Percentiles rank a stretch among this genome's conserved stretches.
Evolutionary conservation across 2,113 vertebrate species (phyloP).

Genomic region (Willisornis vidua): DNA sequence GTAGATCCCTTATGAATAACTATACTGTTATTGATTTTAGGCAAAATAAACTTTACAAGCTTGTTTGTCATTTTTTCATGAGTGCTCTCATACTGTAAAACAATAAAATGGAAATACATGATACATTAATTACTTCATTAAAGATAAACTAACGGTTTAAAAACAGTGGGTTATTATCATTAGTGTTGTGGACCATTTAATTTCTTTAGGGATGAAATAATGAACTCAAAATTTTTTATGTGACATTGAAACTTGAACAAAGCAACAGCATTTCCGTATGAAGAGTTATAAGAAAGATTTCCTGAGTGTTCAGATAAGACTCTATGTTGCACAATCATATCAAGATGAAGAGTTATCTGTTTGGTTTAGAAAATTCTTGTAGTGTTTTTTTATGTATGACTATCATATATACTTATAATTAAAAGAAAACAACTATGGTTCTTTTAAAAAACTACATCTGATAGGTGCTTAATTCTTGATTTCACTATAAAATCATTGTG

Average conservation of each 20-base stretch:
- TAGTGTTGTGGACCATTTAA: neutral
- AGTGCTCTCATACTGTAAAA: neutral
- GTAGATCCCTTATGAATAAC: neutral
- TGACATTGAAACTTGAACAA: neutral
- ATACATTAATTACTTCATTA: neutral
- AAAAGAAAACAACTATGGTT: neutral
- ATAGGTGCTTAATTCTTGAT: neutral
- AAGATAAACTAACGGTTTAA: neutral
- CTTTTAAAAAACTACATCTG: neutral
- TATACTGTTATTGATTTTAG: neutral
- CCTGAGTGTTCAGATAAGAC: neutral
- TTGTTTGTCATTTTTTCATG: neutral
- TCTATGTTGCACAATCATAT: neutral
- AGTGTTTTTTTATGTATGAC: neutral
- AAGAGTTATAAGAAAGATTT: neutral
- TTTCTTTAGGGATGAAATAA: neutral
- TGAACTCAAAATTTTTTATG: neutral
- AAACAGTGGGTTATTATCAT: neutral
- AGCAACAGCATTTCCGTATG: neutral
- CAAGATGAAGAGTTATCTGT: neutral
- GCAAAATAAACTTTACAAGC: neutral
- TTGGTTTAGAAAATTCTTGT: neutral
- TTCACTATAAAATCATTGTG: neutral
- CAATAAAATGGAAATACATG: neutral
- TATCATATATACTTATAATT: neutral